Percentiles rank a stretch among this genome's conserved stretches.
phyloP scores from a whole-genome alignment of 2,888 invertebrate genomes.

The Amaurobius ferox region DNA sequence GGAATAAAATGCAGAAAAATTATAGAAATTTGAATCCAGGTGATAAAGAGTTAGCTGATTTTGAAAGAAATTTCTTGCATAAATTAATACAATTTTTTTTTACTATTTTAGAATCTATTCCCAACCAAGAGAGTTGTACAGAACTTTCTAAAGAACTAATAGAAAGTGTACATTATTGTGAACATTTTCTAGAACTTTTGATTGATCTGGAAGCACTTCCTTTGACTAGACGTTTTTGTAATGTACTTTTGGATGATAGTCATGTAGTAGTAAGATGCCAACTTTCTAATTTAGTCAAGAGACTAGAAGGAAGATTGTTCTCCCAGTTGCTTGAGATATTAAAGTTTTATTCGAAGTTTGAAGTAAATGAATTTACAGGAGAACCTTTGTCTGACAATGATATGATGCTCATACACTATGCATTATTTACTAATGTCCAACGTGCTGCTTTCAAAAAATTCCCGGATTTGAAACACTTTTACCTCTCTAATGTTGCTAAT shows the following conservation, averaged over 20 bases:
- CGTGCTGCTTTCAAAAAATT: constrained; percentile 95
- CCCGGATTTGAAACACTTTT: constrained; percentile 89
- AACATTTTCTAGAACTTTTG: constrained; percentile 95
- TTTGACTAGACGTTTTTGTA: constrained; percentile 97
- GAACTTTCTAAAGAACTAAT: constrained; percentile 76
- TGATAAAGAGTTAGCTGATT: constrained; percentile 80
- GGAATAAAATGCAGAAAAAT: constrained; percentile 91
- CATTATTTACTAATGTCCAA: constrained; percentile 92
- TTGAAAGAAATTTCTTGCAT: constrained; percentile 92
- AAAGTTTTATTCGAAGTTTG: constrained; percentile 97
- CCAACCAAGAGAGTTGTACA: constrained; percentile 81
- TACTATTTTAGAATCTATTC: constrained; percentile 86
- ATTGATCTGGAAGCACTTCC: constrained; percentile 96
- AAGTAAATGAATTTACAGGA: constrained; percentile 97
- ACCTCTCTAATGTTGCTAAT: constrained; percentile 94
- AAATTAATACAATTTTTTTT: constrained; percentile 92
- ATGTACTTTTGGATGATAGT: constrained; percentile 95
- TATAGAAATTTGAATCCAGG: constrained; percentile 79
- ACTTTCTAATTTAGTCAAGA: constrained; percentile 84
- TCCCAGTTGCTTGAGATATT: constrained; percentile 94
- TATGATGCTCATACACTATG: constrained; percentile 95
- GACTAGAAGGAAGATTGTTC: constrained; percentile 92
- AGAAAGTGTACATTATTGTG: constrained; percentile 87
- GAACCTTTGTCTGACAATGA: constrained; percentile 95
- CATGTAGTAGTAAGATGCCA: constrained; percentile 94